A percentile compares a stretch with the other conserved stretches of the same genome.
phyloP scores from a whole-genome alignment of 2,113 vertebrate genomes.

The Myrmecobius fasciatus region DNA sequence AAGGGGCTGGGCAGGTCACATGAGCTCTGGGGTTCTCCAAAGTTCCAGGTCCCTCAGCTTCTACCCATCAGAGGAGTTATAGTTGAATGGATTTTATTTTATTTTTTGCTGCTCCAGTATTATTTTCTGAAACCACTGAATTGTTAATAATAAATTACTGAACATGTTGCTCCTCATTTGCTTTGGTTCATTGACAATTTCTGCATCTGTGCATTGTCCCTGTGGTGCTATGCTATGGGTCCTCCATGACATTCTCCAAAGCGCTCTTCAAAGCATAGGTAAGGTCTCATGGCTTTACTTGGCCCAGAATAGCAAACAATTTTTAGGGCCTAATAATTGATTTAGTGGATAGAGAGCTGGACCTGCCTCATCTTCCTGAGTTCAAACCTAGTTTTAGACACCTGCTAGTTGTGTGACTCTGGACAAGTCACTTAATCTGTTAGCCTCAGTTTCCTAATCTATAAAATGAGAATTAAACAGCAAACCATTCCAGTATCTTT shows the following conservation, averaged over 20 bases:
- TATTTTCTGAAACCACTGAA: not conserved
- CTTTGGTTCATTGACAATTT: slow-evolving; percentile 45
- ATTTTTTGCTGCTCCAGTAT: not conserved
- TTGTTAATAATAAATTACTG: not conserved
- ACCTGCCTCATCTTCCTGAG: not conserved
- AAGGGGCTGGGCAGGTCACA: not conserved
- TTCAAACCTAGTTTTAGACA: not conserved
- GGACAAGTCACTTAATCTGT: not conserved
- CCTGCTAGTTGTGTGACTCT: not conserved
- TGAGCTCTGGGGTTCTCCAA: not conserved
- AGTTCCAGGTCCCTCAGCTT: not conserved
- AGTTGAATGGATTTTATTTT: not conserved
- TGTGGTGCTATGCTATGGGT: slow-evolving; percentile 80
- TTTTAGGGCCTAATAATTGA: slow-evolving; percentile 43
- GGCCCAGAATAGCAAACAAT: slow-evolving; percentile 32
- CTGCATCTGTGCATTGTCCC: slow-evolving; percentile 67
- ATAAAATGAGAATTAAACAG: not conserved
- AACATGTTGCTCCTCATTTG: slow-evolving; percentile 51
- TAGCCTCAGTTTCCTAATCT: not conserved
- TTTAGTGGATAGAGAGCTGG: not conserved
- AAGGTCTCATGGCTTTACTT: slow-evolving; percentile 46
- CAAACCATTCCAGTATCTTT: not conserved
- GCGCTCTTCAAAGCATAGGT: slow-evolving; percentile 80
- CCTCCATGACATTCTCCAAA: slow-evolving; percentile 82
- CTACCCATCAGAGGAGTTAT: not conserved